Base-by-base conservation (phyloP, 92 coral and sea anemone genomes). In the Desmophyllum pertusum region DNA sequence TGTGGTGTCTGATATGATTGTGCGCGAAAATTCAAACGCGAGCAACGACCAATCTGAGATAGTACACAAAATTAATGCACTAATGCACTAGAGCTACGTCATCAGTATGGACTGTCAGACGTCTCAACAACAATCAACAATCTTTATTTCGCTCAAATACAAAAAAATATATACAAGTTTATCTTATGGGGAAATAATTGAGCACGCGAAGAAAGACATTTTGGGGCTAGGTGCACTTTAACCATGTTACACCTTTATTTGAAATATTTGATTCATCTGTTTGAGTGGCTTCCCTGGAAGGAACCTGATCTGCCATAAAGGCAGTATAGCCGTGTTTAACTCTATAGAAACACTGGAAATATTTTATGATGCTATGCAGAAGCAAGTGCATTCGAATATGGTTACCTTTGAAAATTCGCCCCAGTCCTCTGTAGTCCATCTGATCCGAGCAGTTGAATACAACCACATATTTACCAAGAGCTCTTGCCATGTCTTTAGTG, bases 361-460 rank as follows among this genome's bases (percentile, higher is more conserved):
- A 9, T 33, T 33, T 31, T n/a, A n/a, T n/a, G n/a, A n/a, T n/a
- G n/a, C 41, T 53, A 14, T 53, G 27, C 5, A 4, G 5, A 2
- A n/a, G 6, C 6, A 18, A 15, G n/a, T n/a, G 1, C 9, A 9
- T 4, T 66, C 15, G 10, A 5, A 17, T 66, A 13, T 66, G 40
- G 43, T 45, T 67, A 93, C 97, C 97, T 86, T 93, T 91, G 52
- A 91, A 91, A 43, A 91, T 93, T 43, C 98, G 75, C 11, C 98
- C 98, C 52, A 93, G 90, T 19, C 98, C 95, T 76, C 98, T 85
- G 85, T 93, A 93, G 70, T 93, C 98, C 93, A 93, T 88, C 88
- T 93, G 98, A 78, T 93, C 95, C 2, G 98, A 93, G 78, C 98
- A 93, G 75, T 93, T 93, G 80, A 93, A 93, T 46, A 93, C 98